Evolutionary conservation across 2,113 vertebrate genomes (phyloP).

Genomic region (Geococcyx californianus): DNA sequence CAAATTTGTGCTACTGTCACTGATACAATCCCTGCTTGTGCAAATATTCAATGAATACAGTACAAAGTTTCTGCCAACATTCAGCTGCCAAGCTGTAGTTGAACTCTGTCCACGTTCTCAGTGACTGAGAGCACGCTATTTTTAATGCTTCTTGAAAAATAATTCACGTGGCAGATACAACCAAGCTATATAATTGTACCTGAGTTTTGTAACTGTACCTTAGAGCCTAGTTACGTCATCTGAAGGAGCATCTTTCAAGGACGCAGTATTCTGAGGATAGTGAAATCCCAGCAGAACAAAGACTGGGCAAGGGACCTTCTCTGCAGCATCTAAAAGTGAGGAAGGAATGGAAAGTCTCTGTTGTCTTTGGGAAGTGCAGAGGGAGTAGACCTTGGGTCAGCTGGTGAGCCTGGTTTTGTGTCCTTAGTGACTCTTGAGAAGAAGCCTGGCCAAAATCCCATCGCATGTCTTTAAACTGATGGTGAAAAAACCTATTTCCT

Average conservation of each 20-base stretch:
- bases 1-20: conserved; percentile 15
- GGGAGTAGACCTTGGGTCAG: background rate
- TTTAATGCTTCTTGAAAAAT: conserved; percentile 36
- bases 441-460: background rate
- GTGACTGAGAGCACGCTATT: background rate
- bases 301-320: background rate
- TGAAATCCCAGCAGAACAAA: background rate
- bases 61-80: conserved; percentile 3
- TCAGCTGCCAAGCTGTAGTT: background rate
- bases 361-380: background rate
- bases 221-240: background rate
- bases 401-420: background rate
- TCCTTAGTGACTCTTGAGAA: background rate
- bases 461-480: background rate
- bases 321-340: background rate
- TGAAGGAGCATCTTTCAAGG: background rate
- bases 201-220: background rate
- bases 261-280: background rate
- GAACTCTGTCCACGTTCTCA: background rate
- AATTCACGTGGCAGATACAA: background rate
- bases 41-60: conserved; percentile 42
- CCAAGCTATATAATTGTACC: background rate
- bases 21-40: conserved; percentile 4
- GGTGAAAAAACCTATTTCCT: background rate
- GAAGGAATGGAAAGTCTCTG: background rate